A percentile compares a stretch with the other conserved stretches of the same genome.
Evolutionary conservation across 2,113 vertebrate species (phyloP).

Genomic region (Mus pahari): DNA sequence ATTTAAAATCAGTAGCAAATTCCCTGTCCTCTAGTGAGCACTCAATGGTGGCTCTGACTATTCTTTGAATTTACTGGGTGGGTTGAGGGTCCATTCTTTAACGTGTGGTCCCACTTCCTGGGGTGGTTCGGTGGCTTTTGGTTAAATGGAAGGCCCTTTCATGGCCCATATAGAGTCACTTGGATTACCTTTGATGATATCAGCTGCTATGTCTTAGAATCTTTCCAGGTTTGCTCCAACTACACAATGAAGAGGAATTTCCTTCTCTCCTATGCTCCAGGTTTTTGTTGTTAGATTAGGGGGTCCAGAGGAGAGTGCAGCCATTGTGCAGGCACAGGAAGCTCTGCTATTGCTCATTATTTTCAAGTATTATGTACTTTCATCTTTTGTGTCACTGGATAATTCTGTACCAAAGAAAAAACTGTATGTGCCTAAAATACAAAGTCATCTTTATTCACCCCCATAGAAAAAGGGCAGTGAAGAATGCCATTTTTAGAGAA

Average conservation of each 20-base stretch:
- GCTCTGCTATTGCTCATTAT: slow-evolving; percentile 67
- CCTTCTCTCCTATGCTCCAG: slow-evolving; percentile 45
- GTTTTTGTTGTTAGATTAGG: slow-evolving; percentile 62
- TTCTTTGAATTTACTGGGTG: not conserved
- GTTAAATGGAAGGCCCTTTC: slow-evolving; percentile 59
- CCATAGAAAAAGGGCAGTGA: slow-evolving; percentile 70
- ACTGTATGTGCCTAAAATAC: slow-evolving; percentile 61
- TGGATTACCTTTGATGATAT: slow-evolving; percentile 62
- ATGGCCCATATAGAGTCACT: not conserved
- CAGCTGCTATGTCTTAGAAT: slow-evolving; percentile 45
- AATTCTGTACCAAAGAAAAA: slow-evolving; percentile 67
- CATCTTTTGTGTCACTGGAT: slow-evolving; percentile 66
- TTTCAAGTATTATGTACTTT: slow-evolving; percentile 66
- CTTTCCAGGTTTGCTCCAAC: slow-evolving; percentile 35
- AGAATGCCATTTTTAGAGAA: slow-evolving; percentile 66
- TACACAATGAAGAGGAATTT: slow-evolving; percentile 62
- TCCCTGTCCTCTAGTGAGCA: not conserved
- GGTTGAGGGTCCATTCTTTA: slow-evolving; percentile 31
- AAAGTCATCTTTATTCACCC: slow-evolving; percentile 72
- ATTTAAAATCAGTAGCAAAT: slow-evolving; percentile 21
- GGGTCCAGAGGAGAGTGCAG: slow-evolving; percentile 47
- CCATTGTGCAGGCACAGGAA: slow-evolving; percentile 51
- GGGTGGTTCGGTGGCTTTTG: slow-evolving; percentile 38
- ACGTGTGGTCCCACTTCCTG: slow-evolving; percentile 31
- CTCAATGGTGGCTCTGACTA: not conserved